A percentile compares a stretch with the other conserved stretches of the same genome.
Evolutionary conservation across 2,797 vertebrate genomes (phyloP).

Genomic region (Halcyon chelicuti): DNA sequence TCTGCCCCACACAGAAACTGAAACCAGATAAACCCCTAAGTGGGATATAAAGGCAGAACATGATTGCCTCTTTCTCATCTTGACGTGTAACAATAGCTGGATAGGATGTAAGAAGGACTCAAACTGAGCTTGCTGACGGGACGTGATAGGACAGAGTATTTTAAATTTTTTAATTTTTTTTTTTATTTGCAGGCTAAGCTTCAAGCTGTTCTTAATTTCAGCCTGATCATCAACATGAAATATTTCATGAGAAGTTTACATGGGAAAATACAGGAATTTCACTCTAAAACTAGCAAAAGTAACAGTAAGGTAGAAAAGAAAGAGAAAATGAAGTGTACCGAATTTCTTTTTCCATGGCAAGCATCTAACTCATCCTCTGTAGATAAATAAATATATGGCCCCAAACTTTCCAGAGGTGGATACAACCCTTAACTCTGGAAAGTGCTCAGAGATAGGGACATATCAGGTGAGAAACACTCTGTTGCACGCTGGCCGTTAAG

Average conservation of each 20-base stretch:
- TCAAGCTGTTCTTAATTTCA: background rate
- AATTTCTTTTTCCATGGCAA: background rate
- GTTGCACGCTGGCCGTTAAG: fast-evolving
- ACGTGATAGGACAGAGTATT: background rate
- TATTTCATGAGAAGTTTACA: background rate
- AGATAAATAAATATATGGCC: background rate
- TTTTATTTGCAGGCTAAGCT: background rate
- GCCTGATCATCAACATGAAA: background rate
- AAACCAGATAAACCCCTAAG: background rate
- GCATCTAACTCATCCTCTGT: background rate
- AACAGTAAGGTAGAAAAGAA: background rate
- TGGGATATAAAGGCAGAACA: background rate
- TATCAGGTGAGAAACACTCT: background rate
- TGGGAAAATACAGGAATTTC: background rate
- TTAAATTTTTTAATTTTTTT: background rate
- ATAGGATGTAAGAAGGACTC: background rate
- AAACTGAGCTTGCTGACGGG: background rate
- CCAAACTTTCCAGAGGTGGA: background rate
- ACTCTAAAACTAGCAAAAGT: background rate
- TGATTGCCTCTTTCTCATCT: background rate
- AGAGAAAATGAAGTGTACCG: background rate
- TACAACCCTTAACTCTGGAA: background rate
- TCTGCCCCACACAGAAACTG: background rate
- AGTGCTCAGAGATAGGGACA: background rate
- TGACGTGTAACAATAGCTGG: background rate